Base-by-base conservation (phyloP, 2,888 invertebrate genomes). In the Anthrax anthrax region DNA sequence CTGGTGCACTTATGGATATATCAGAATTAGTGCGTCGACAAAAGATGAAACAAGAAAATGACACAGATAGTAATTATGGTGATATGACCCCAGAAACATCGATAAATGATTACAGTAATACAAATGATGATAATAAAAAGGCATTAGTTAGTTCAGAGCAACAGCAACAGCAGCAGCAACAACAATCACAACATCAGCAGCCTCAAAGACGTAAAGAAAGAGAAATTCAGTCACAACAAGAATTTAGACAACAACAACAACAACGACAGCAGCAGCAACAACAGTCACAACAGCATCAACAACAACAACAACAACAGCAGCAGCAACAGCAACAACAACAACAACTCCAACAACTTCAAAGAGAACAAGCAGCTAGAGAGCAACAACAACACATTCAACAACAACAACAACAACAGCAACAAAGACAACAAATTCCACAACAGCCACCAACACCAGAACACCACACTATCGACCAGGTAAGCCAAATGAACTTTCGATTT, bases 1-100 rank as follows among this genome's bases (percentile, higher is more conserved):
- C 67, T 29, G 67, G 66, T 23, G 65, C 67, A 42, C 64, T 61
- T 49, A 66, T 68, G 67, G 68, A 68, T 47, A 67, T 68, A 41
- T 65, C 65, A 14, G 68, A 68, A 54, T 54, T 68, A 39, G 59
- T 67, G 36, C 52, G 63, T 29, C 58, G 63, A 3, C 63, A 66
- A 47, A 64, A 67, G 54, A 64, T 62, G 43, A 41, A 47, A 47
- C 58, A 60, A 12, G 57, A 58, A 9, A 60, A 63, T 42, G 47
- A 49, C 18, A 36, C 16, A 12, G 36, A 36, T 12, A 46, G 42
- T 29, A 40, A 29, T 37, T 50, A 51, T 40, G 50, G 49, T 18
- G 50, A 46, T 42, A 36, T 48, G 39, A 39, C 39, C 4, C 47
- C 48, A 1, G 51, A 49, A 18, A 44, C 44, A 9, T 40, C 48